Evolutionary conservation across 2,797 vertebrate genomes (phyloP), one percentile per base, ranked within the genome.

Genomic region (Phrynocephalus vlangalii): DNA sequence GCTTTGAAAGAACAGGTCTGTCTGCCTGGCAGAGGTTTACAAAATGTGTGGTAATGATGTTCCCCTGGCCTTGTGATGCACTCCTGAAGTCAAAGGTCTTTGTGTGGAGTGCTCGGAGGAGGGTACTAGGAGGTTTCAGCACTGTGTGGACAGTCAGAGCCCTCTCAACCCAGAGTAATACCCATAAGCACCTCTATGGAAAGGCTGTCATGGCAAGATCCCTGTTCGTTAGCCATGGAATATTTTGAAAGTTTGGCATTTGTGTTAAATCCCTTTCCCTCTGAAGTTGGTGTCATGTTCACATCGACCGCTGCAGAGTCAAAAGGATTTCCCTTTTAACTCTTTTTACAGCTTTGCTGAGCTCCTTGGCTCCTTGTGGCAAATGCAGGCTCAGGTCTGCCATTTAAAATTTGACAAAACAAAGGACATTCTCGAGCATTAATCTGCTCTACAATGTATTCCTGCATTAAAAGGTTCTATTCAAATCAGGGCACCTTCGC

Each of bases 401-500:
- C 92, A 48, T 24, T 83, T 56, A 33, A 80, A 88, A 94, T 93
- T 90, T 90, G 82, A 91, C 88, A 86, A 86, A 91, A 70, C 60
- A 92, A 91, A 84, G n/a, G 18, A 52, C 80, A 30, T 22, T 91
- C 20, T 66, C 88, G n/a, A 52, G 85, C 77, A 60, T 83, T 38
- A 73, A 72, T 79, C 73, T 86, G 67, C 86, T 67, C n/a, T 80
- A 26, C 83, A 77, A 86, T 90, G 90, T 92, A 88, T 91, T 91
- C n/a, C 9, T 88, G 16, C 87, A 56, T 78, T 91, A 91, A 93
- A 87, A 85, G 3, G 72, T 73, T 67, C 77, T 92, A 75, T 89
- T 88, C 18, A 92, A 89, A 92, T 85, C 30, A 91, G 33, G 68
- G 48, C 6, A 56, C 11, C 38, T 92, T 86, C 82, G 60, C 83